Evolutionary conservation across 1,140 invertebrate species (phyloP).

Genomic region (Venustaconcha ellipsiformis): DNA sequence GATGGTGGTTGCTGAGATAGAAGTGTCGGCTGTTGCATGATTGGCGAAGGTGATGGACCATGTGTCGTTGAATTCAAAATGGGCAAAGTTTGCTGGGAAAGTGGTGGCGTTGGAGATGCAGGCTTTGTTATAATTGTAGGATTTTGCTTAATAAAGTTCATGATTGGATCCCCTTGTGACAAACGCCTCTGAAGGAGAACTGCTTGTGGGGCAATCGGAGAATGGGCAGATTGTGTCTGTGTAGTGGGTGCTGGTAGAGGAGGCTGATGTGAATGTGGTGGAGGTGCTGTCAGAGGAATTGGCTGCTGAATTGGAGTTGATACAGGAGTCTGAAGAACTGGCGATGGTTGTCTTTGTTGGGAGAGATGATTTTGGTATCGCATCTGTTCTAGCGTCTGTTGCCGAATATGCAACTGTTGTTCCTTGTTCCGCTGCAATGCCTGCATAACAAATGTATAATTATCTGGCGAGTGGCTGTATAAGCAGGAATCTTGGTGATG

Average conservation of each 20-base stretch:
- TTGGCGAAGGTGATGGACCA: constrained; percentile 37
- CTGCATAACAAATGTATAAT: constrained; percentile 33
- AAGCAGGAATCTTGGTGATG: too few relatives aligned
- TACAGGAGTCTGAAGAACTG: background rate
- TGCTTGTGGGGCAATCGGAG: constrained; percentile 69
- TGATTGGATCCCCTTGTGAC: constrained; percentile 76
- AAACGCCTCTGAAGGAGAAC: constrained; percentile 77
- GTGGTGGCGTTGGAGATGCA: constrained; percentile 55
- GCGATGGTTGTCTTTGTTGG: background rate
- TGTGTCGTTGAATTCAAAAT: background rate
- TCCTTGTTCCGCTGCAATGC: constrained; percentile 60
- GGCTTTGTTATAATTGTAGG: constrained; percentile 64
- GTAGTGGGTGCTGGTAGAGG: constrained; percentile 20
- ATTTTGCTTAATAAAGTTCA: constrained; percentile 63
- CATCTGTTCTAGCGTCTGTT: constrained; percentile 50
- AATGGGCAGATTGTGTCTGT: constrained; percentile 62
- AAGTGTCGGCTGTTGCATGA: constrained; percentile 47
- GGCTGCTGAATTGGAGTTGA: background rate
- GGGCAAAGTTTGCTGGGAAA: constrained; percentile 11
- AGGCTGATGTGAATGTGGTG: constrained; percentile 9
- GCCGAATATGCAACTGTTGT: constrained; percentile 58
- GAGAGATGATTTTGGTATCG: background rate
- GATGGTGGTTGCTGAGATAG: constrained; percentile 54
- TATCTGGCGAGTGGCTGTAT: too few relatives aligned
- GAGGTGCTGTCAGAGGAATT: background rate